Conservation (phyloP, 2,888 invertebrate species). For the Calameuta idolon region DNA sequence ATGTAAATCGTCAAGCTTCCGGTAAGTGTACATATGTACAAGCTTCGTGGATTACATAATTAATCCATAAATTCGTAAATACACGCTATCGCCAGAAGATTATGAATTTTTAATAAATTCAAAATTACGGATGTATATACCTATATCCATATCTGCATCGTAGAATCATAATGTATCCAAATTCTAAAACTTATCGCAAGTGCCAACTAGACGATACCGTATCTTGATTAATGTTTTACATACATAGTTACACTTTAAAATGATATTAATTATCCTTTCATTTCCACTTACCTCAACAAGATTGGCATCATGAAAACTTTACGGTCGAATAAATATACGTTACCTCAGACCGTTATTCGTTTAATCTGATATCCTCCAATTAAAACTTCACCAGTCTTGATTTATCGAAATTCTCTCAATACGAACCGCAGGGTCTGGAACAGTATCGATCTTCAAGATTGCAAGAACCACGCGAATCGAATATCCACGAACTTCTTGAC, state of each 20-base stretch:
- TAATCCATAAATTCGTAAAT: background rate
- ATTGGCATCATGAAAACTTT: background rate
- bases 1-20: background rate
- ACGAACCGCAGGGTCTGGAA: background rate
- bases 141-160: too few relatives aligned
- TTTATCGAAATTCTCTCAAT: slow-evolving; percentile 35
- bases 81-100: background rate
- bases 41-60: too few relatives aligned
- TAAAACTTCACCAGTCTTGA: slow-evolving; percentile 43
- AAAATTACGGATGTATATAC: background rate
- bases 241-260: background rate
- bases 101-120: background rate
- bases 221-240: background rate
- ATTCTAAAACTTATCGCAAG: too few relatives aligned
- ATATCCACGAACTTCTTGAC: background rate
- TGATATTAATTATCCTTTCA: background rate
- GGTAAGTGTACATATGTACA: background rate
- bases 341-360: background rate
- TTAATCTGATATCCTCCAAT: slow-evolving; percentile 27
- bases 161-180: too few relatives aligned
- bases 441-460: background rate
- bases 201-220: background rate
- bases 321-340: background rate
- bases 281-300: background rate
- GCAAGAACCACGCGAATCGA: background rate